These are phyloP conservation scores for Ceyx margarethae DNA, from an alignment of 2,113 vertebrate genomes.

Conservation along the genomic window DNA sequence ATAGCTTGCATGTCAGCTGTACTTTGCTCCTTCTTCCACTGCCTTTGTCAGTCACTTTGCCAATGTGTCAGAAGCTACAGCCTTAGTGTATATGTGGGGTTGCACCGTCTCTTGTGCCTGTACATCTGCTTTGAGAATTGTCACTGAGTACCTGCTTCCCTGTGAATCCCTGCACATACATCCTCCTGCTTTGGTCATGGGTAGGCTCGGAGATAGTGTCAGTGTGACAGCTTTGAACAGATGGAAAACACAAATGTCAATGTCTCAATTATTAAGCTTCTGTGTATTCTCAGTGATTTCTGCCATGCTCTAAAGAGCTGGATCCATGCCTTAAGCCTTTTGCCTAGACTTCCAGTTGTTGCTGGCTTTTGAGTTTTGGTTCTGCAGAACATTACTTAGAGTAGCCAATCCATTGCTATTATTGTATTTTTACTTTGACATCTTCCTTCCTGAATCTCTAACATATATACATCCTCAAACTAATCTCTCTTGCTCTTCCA, in stretches of 20 bases:
- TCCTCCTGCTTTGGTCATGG: neutral
- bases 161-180: neutral
- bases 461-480: neutral
- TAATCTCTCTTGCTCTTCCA: neutral
- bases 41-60: neutral
- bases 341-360: neutral
- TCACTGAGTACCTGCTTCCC: neutral
- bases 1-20: neutral
- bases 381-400: neutral
- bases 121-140: neutral
- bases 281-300: neutral
- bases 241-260: neutral
- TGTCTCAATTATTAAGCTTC: neutral
- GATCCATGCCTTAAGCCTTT: neutral
- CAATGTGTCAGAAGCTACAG: neutral
- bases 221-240: neutral
- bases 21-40: neutral
- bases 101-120: accelerated
- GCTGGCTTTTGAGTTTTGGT: neutral
- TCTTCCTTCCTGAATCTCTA: neutral
- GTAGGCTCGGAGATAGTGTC: neutral
- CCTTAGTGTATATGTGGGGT: accelerated
- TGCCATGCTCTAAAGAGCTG: neutral
- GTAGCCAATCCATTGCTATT: neutral
- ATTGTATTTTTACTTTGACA: neutral